phyloP scores from a whole-genome alignment of 2,797 vertebrate species.

The Poecilia gillii region DNA sequence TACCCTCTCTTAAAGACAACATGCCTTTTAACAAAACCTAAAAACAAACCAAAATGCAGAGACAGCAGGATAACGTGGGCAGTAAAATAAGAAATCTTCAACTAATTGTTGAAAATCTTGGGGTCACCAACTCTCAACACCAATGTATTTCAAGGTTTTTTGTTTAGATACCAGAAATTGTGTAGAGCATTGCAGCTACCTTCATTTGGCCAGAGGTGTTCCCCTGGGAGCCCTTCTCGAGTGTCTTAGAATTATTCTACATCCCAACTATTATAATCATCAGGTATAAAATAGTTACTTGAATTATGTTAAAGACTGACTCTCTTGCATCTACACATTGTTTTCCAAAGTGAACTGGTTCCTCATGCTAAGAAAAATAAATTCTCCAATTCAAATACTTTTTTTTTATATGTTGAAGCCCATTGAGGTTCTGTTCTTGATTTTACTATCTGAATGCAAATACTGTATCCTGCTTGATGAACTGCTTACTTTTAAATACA shows the following conservation, averaged over 20 bases:
- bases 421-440: background rate
- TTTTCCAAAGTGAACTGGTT: background rate
- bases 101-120: background rate
- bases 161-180: background rate
- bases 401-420: no score
- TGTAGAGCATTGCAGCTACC: background rate
- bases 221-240: background rate
- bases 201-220: background rate
- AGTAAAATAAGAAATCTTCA: background rate
- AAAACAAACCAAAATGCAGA: background rate
- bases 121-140: background rate
- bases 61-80: background rate
- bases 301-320: background rate
- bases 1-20: background rate
- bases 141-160: background rate
- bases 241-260: background rate
- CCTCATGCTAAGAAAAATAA: background rate
- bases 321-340: background rate
- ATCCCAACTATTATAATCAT: background rate
- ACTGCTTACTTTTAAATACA: background rate
- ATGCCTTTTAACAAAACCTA: background rate
- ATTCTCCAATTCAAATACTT: conserved; percentile 1
- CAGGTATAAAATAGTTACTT: background rate
- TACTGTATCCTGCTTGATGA: background rate
- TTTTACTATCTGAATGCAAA: no score